Percentiles rank a stretch among this genome's conserved stretches.
These are phyloP conservation scores for Apostichopus parvimensis DNA, from an alignment of 35 echinoderm and acorn worm genomes.

Conservation along the genomic window DNA sequence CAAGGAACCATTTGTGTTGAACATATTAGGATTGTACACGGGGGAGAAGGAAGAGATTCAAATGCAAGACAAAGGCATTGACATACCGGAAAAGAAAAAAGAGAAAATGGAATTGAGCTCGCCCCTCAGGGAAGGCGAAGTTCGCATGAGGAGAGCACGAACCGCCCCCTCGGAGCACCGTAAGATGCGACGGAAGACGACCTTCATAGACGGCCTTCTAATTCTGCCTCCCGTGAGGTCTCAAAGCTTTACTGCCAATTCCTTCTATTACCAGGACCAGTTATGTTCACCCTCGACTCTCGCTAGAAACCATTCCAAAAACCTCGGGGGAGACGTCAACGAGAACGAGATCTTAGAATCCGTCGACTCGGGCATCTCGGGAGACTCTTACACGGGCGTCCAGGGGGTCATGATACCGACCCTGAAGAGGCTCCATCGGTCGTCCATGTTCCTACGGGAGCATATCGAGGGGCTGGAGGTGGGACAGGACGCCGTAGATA, in stretches of 20 bases:
- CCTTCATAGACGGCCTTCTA: background rate
- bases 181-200: background rate
- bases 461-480: background rate
- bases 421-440: background rate
- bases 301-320: too few relatives aligned
- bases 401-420: background rate
- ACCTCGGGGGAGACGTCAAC: background rate
- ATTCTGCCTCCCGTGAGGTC: background rate
- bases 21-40: constrained; percentile 15
- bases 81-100: background rate
- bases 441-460: background rate
- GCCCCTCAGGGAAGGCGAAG: background rate
- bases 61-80: background rate
- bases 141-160: background rate
- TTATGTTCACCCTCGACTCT: background rate
- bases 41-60: background rate
- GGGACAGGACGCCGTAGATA: background rate
- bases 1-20: background rate
- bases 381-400: background rate
- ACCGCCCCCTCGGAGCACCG: background rate
- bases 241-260: background rate
- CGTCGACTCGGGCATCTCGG: background rate
- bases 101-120: background rate
- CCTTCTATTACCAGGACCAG: background rate
- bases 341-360: background rate